Percentiles rank a stretch among this genome's conserved stretches.
These are phyloP conservation scores for Alloplasta piceator DNA, from an alignment of 2,888 invertebrate genomes.

Conservation along the genomic window DNA sequence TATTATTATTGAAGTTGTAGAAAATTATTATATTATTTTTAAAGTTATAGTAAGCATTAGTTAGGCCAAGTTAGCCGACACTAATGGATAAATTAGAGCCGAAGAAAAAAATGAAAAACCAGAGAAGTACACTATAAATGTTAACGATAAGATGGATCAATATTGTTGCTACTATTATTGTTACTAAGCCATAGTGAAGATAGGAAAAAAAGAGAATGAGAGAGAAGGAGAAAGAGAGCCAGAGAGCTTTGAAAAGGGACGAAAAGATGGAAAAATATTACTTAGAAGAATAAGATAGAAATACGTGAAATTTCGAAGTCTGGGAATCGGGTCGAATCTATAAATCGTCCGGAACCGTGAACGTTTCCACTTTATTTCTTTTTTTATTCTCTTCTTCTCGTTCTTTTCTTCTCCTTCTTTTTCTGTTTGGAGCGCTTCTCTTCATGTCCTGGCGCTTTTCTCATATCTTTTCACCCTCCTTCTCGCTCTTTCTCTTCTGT, in stretches of 20 bases:
- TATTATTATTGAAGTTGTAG: no score
- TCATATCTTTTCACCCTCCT: slow-evolving; percentile 20
- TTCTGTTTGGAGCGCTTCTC: slow-evolving; percentile 36
- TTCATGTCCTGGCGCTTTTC: slow-evolving; percentile 20
- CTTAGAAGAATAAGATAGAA: slow-evolving; percentile 2
- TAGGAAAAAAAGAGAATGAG: slow-evolving; percentile 25
- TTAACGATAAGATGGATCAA: no score
- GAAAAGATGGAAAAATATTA: slow-evolving; percentile 52
- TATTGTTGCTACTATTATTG: no score
- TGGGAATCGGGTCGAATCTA: slow-evolving; percentile 66
- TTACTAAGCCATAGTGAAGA: no score
- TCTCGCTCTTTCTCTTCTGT: slow-evolving; percentile 45
- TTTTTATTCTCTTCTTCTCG: slow-evolving; percentile 15
- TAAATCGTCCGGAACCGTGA: slow-evolving; percentile 62
- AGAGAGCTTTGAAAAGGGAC: slow-evolving; percentile 23
- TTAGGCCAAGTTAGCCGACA: no score
- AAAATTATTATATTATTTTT: no score
- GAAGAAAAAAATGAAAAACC: no score
- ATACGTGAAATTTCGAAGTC: slow-evolving; percentile 46
- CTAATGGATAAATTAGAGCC: no score
- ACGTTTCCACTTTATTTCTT: slow-evolving; percentile 31
- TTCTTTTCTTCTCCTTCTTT: slow-evolving; percentile 29
- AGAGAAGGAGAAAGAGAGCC: slow-evolving; percentile 8
- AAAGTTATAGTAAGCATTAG: no score
- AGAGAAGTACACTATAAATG: no score